Evolutionary conservation across 2,113 vertebrate genomes (phyloP).

Genomic region (Tor tambroides): DNA sequence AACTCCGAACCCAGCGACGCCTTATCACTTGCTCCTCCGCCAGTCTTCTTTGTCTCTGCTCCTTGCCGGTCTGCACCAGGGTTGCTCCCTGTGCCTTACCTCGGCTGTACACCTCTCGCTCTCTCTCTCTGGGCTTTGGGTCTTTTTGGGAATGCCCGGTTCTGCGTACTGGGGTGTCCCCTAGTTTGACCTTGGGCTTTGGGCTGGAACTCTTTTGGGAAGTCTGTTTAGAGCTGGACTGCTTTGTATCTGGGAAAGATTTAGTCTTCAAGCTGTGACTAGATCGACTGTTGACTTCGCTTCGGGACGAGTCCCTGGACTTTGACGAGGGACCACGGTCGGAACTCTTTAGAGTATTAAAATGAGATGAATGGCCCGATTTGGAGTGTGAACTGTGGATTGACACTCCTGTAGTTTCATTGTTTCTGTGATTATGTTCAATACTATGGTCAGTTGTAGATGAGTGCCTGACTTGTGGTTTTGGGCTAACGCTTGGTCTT

Average conservation of each 20-base stretch:
- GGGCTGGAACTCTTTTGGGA: conserved; percentile 49
- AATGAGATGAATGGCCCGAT: conserved; percentile 50
- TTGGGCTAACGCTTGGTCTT: conserved; percentile 50
- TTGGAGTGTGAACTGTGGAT: conserved; percentile 59
- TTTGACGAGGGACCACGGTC: conserved; percentile 46
- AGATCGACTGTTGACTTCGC: conserved; percentile 53
- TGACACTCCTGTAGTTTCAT: conserved; percentile 37
- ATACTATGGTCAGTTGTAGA: conserved; percentile 58
- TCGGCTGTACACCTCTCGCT: conserved; percentile 61
- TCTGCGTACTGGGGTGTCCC: conserved; percentile 49
- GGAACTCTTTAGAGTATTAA: conserved; percentile 42
- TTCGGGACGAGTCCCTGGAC: conserved; percentile 56
- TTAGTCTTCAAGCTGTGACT: conserved; percentile 40
- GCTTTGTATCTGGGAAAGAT: conserved; percentile 14
- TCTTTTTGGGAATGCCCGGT: conserved; percentile 59
- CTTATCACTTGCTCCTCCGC: conserved; percentile 77
- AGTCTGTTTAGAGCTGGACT: conserved; percentile 44
- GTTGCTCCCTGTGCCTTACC: conserved; percentile 58
- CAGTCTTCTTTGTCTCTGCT: conserved; percentile 76
- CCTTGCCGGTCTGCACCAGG: conserved; percentile 44
- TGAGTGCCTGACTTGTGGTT: conserved; percentile 61
- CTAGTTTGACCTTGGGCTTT: conserved; percentile 61
- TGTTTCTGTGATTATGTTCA: conserved; percentile 35
- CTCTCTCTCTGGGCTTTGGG: conserved; percentile 55
- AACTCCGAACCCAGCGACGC: conserved; percentile 74